phyloP scores from a whole-genome alignment of 2,797 vertebrate species.

The Acrocephalus scirpaceus region DNA sequence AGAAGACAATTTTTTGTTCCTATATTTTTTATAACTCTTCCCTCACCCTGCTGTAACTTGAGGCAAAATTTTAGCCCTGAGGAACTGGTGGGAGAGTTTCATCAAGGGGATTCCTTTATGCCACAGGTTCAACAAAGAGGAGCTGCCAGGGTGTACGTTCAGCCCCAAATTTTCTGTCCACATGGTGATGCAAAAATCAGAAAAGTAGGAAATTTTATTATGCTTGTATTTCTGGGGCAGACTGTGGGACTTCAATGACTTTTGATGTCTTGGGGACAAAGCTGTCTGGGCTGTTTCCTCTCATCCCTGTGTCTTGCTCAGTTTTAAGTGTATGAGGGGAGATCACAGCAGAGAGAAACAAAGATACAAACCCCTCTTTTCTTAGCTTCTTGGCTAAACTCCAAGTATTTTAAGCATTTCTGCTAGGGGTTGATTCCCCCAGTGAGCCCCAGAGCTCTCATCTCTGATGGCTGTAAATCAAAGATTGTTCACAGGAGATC shows the following conservation, averaged over 20 bases:
- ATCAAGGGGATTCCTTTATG: not conserved
- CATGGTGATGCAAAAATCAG: not conserved
- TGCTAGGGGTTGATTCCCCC: not conserved
- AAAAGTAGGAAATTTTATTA: not conserved
- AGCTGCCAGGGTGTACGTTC: not conserved
- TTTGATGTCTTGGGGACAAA: not conserved
- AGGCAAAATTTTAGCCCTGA: not conserved
- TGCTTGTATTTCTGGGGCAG: not conserved
- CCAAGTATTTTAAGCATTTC: slow-evolving; percentile 7
- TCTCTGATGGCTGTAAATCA: not conserved
- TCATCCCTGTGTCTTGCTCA: not conserved
- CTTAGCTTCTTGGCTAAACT: not conserved
- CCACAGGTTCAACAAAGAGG: not conserved
- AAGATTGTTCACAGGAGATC: not conserved
- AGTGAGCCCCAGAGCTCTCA: not conserved
- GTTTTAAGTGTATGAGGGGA: not conserved
- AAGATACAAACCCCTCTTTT: not conserved
- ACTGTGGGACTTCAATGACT: not conserved
- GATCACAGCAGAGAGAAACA: not conserved
- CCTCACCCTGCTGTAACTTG: not conserved
- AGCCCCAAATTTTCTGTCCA: not conserved
- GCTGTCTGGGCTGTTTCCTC: not conserved
- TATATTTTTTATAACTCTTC: not conserved
- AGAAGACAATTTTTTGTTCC: not conserved
- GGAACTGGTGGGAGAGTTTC: not conserved